Conservation (phyloP, 2,888 invertebrate genomes). For the Zelleria hepariella region DNA sequence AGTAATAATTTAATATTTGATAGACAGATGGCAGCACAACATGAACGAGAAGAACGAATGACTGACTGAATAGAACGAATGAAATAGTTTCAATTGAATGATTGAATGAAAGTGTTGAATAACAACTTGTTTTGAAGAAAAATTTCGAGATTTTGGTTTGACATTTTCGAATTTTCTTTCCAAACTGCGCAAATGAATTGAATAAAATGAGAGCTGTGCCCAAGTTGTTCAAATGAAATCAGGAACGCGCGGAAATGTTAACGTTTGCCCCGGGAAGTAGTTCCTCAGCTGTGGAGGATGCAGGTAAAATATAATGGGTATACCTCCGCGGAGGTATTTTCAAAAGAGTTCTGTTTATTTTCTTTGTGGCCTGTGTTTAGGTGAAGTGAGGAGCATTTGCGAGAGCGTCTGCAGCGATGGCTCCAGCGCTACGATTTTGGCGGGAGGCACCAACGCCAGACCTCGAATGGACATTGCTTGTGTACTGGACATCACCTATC, state of each 20-base stretch:
- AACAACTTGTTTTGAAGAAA: neutral
- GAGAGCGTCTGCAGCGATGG: constrained; percentile 69
- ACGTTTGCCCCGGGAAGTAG: constrained; percentile 57
- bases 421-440: constrained; percentile 62
- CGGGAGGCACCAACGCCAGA: constrained; percentile 52
- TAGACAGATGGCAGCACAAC: neutral
- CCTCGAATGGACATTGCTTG: constrained; percentile 91
- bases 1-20: neutral
- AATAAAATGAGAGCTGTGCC: constrained; percentile 28
- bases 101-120: neutral
- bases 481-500: constrained; percentile 84
- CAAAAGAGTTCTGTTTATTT: neutral
- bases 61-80: neutral
- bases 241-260: constrained; percentile 57
- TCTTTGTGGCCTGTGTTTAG: constrained; percentile 20
- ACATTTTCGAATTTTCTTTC: constrained; percentile 32
- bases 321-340: constrained; percentile 14
- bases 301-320: constrained; percentile 25
- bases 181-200: constrained; percentile 33
- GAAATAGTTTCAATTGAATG: neutral
- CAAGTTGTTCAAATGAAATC: constrained; percentile 49
- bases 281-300: constrained; percentile 54
- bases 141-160: neutral
- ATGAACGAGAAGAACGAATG: neutral
- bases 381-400: constrained; percentile 67